These are phyloP conservation scores for Myrmophylax atrothorax DNA, from an alignment of 2,113 vertebrate species.

Conservation along the genomic window DNA sequence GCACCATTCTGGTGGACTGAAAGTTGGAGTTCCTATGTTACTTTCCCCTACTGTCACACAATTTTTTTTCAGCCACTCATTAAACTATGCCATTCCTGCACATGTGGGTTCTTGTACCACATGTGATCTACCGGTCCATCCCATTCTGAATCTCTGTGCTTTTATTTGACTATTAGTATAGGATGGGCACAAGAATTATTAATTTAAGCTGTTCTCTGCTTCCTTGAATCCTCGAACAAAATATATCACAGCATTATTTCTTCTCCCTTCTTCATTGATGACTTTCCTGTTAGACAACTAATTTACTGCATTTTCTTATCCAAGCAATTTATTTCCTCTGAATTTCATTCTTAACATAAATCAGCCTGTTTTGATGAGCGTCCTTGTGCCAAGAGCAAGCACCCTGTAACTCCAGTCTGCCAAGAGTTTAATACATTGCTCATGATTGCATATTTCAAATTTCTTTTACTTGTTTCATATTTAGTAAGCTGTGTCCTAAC, in stretches of 20 bases:
- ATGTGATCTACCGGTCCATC: background rate
- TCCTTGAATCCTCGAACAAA: background rate
- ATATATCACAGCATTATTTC: background rate
- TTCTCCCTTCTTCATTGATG: background rate
- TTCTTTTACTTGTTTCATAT: background rate
- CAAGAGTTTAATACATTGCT: constrained; percentile 1
- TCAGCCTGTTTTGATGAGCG: background rate
- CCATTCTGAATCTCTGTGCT: background rate
- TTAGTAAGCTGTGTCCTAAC: background rate
- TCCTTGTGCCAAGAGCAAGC: background rate
- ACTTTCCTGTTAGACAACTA: background rate
- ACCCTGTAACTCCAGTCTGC: background rate
- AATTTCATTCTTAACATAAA: background rate
- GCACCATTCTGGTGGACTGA: background rate
- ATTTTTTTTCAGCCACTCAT: background rate
- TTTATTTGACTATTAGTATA: background rate
- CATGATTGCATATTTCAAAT: constrained; percentile 1
- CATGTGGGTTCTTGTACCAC: background rate
- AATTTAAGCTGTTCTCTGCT: background rate
- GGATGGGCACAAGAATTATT: background rate
- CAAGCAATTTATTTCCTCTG: background rate
- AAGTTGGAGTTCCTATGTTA: background rate
- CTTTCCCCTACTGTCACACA: background rate
- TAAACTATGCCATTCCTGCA: background rate
- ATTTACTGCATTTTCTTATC: constrained; percentile 3